Percentiles rank a stretch among this genome's conserved stretches.
phyloP scores from a whole-genome alignment of 2,797 vertebrate genomes.

The Petrocephalus schoutedeni region DNA sequence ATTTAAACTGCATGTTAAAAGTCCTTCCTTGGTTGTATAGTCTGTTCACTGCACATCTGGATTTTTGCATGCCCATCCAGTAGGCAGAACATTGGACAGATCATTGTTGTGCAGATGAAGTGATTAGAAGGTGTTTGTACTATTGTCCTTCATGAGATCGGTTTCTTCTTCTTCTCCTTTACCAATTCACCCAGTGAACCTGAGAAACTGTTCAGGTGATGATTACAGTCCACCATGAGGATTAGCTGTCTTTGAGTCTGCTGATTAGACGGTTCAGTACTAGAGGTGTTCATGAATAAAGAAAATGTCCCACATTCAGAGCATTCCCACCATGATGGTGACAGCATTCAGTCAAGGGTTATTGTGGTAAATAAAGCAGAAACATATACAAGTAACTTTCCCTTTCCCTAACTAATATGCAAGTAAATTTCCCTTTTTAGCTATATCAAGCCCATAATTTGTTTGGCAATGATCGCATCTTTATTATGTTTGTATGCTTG shows the following conservation, averaged over 20 bases:
- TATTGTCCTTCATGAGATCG: not conserved
- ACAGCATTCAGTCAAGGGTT: slow-evolving; percentile 12
- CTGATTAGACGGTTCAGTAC: slow-evolving; percentile 18
- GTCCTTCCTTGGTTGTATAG: not conserved
- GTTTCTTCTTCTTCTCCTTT: no score
- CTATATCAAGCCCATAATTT: slow-evolving; percentile 19
- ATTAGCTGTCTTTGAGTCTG: slow-evolving; percentile 25
- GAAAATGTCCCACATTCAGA: slow-evolving; percentile 17
- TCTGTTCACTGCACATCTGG: not conserved
- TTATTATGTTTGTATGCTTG: not conserved
- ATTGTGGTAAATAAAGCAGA: slow-evolving; percentile 28
- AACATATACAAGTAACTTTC: slow-evolving; percentile 20
- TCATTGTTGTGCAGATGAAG: not conserved
- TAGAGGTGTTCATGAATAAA: slow-evolving; percentile 17
- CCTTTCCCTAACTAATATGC: no score
- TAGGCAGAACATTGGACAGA: not conserved
- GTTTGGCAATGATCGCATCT: slow-evolving; percentile 10
- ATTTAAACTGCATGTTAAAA: not conserved
- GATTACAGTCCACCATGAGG: not conserved
- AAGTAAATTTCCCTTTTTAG: not conserved
- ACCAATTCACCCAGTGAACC: no score
- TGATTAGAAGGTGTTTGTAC: not conserved
- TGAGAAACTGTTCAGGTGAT: not conserved
- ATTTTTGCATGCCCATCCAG: not conserved
- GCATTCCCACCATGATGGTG: slow-evolving; percentile 25